Base-by-base conservation (phyloP, 2,113 vertebrate species). In the Forbesichthys agassizii region DNA sequence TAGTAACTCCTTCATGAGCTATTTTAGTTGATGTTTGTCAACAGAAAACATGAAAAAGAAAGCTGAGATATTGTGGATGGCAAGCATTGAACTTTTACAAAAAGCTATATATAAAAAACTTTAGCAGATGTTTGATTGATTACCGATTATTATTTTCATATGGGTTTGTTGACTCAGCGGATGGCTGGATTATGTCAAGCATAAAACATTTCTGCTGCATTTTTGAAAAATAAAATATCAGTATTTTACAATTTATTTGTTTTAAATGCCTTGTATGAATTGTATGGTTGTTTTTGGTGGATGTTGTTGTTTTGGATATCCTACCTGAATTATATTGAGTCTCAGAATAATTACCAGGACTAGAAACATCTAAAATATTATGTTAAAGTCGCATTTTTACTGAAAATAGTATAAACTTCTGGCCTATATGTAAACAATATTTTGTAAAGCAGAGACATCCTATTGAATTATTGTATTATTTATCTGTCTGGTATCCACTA, bases 151-250 rank as follows among this genome's bases (percentile, higher is more conserved):
- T 93, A 90, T 82, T 94, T 91, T 92, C 91, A 91, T 94, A 91
- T 94, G 85, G 88, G 92, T 94, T 90, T 93, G 92, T 92, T 92
- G 93, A 94, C 94, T 95, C 94, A 95, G 94, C 86, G 91, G 92
- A 94, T 94, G 94, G 93, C 93, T 92, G 91, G 94, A 95, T 94
- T 96, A 94, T 95, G 93, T 94, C 91, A 89, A 94, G 94, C 94
- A 95, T 94, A 94, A 95, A 89, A 92, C 94, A 96, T 92, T 96
- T 96, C 94, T 95, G 94, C 95, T 93, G 92, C 94, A 94, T 96
- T 97, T 97, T 96, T 96, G 88, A 89, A 88, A 88, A 97, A 95
- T 96, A 96, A 96, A 89, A 94, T 95, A 96, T 94, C 93, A 95
- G 93, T 89, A 94, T 96, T 96, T 97, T 97, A 90, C 88, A 89